Conservation (phyloP, 1,140 invertebrate species). For the Delia radicum region DNA sequence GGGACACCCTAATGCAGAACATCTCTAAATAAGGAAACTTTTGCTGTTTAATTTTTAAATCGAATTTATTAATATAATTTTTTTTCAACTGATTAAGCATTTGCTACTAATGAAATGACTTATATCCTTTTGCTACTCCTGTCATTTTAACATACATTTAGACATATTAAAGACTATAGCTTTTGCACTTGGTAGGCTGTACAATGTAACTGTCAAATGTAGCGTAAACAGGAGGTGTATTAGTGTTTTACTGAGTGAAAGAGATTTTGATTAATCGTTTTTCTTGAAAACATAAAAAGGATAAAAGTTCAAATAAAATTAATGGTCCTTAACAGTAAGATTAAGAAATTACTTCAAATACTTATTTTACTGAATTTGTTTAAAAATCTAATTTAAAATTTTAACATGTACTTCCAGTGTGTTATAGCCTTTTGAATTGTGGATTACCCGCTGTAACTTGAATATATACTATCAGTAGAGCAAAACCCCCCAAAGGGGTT, state of each 20-base stretch:
- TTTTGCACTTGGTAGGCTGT: background rate
- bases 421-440: too few relatives aligned
- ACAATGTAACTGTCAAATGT: background rate
- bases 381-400: too few relatives aligned
- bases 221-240: background rate
- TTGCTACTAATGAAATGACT: background rate
- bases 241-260: background rate
- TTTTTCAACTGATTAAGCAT: background rate
- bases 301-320: background rate
- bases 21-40: too few relatives aligned
- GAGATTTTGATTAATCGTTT: background rate
- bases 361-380: too few relatives aligned
- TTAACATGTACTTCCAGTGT: too few relatives aligned
- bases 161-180: background rate
- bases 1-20: too few relatives aligned
- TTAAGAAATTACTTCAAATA: too few relatives aligned
- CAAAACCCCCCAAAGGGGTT: too few relatives aligned
- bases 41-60: background rate
- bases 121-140: background rate
- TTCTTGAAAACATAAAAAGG: background rate
- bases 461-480: too few relatives aligned
- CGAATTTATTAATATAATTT: background rate
- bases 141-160: background rate
- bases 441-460: too few relatives aligned
- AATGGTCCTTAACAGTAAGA: background rate